Conservation (phyloP, 2,797 vertebrate species). For the Melanotaenia boesemani region DNA sequence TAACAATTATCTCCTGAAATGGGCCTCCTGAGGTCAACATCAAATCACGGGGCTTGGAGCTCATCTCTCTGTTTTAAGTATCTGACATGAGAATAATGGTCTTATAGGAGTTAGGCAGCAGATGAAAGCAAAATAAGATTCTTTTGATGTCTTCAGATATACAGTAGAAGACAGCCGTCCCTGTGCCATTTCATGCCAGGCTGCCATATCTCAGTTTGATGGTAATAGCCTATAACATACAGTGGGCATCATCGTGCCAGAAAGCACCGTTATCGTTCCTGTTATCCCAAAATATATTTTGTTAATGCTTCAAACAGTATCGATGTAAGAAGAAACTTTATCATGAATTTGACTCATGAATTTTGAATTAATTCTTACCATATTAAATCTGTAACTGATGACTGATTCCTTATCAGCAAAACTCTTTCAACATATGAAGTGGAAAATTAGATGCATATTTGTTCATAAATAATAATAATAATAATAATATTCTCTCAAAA, state of each 20-base stretch:
- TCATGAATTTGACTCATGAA: not conserved
- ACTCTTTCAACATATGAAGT: not conserved
- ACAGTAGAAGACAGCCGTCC: conserved; percentile 69
- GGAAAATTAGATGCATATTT: not conserved
- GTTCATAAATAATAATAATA: not conserved
- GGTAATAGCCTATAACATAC: conserved; percentile 26
- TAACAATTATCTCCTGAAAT: conserved; percentile 15
- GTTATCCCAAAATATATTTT: too few relatives aligned
- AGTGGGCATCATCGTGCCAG: conserved; percentile 26
- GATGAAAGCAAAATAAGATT: conserved; percentile 83
- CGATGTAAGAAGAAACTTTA: not conserved
- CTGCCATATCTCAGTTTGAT: conserved; percentile 60
- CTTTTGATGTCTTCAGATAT: conserved; percentile 83
- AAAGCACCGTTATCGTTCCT: conserved; percentile 4
- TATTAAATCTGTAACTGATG: conserved; percentile 1
- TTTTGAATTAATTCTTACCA: not conserved
- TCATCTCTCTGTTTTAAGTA: conserved; percentile 44
- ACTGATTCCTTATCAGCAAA: not conserved
- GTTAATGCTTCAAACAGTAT: conserved; percentile 1
- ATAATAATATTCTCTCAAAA: too few relatives aligned
- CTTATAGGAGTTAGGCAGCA: conserved; percentile 87
- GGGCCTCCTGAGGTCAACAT: conserved; percentile 17
- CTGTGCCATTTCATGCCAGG: conserved; percentile 67
- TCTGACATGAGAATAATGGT: conserved; percentile 62
- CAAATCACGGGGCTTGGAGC: conserved; percentile 19